Conservation (phyloP, 2,797 vertebrate genomes). For the Heterohyrax brucei region DNA sequence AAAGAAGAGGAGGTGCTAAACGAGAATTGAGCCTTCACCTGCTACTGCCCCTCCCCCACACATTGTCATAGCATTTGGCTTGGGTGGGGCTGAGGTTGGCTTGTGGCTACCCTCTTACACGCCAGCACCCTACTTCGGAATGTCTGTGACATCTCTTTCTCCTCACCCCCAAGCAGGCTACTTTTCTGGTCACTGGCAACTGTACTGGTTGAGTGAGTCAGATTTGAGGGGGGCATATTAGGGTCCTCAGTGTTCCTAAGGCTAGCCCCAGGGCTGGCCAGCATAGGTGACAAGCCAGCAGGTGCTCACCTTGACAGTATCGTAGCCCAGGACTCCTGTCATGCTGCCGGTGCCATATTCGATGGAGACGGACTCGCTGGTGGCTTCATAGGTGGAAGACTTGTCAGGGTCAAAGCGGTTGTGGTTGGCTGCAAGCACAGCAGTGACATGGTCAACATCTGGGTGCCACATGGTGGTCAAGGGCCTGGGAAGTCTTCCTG, state of each 20-base stretch:
- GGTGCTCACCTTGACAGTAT: conserved; percentile 83
- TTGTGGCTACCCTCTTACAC: not conserved
- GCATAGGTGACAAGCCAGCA: not conserved
- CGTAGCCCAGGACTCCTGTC: conserved; percentile 88
- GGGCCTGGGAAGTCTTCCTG: not conserved
- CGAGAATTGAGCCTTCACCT: not conserved
- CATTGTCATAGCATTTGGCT: not conserved
- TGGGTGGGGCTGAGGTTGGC: not conserved
- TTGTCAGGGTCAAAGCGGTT: conserved; percentile 83
- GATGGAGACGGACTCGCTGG: conserved; percentile 83
- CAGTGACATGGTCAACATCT: not conserved
- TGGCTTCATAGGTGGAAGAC: conserved; percentile 88
- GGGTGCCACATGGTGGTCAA: not conserved
- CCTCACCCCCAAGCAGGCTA: accelerated
- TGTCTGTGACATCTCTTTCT: not conserved
- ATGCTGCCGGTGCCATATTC: conserved; percentile 90
- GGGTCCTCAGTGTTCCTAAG: not conserved
- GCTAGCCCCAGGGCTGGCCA: not conserved
- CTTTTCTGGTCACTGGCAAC: not conserved
- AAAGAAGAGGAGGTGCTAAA: not conserved
- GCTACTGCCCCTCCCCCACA: too few relatives aligned
- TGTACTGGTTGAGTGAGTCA: not conserved
- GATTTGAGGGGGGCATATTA: not conserved
- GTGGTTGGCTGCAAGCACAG: conserved; percentile 81
- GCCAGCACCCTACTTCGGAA: not conserved